These are phyloP conservation scores for Zosterops lateralis DNA, from an alignment of 2,113 vertebrate species.

Conservation along the genomic window DNA sequence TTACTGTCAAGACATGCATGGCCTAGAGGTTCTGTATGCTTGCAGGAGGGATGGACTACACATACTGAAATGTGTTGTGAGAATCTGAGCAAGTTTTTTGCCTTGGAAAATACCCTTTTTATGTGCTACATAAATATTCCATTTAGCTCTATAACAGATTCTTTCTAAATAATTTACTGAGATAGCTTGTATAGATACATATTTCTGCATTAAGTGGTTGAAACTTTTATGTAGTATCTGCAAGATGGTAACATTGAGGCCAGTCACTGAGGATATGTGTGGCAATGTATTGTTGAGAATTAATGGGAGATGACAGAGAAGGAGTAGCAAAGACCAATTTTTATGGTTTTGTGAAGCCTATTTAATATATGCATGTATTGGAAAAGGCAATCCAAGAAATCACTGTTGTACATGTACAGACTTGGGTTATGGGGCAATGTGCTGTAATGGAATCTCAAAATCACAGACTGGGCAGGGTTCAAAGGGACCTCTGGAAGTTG, in stretches of 20 bases:
- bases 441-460: neutral
- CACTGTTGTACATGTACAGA: neutral
- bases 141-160: neutral
- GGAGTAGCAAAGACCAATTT: neutral
- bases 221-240: neutral
- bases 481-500: neutral
- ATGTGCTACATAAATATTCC: neutral
- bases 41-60: neutral
- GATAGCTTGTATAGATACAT: neutral
- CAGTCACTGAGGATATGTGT: neutral
- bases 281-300: neutral
- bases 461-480: neutral
- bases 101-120: neutral
- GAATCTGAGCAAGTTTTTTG: neutral
- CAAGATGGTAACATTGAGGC: neutral
- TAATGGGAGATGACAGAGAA: neutral
- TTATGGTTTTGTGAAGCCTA: neutral
- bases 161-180: neutral
- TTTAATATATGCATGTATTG: neutral
- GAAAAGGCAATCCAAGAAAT: neutral
- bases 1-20: neutral
- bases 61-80: neutral
- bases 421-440: neutral
- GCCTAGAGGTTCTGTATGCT: neutral
- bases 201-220: neutral